Base-by-base conservation (phyloP, 2,888 invertebrate genomes). In the Calameuta pallipes region DNA sequence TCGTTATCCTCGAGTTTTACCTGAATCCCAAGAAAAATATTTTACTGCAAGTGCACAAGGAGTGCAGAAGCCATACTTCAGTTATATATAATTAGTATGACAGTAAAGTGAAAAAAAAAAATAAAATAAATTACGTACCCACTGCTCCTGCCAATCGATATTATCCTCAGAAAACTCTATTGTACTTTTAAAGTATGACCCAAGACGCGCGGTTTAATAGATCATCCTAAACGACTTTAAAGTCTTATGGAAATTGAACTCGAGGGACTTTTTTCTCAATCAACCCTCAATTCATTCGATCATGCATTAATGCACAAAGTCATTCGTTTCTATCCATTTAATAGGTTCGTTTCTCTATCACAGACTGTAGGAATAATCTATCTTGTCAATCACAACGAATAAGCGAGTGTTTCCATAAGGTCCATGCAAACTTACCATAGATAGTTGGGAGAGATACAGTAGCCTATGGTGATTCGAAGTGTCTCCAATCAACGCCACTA, bases 391-490 rank as follows among this genome's bases (percentile, higher is more conserved):
- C 15, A 75, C 15, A 23, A 70, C 75, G 69, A 76, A 80, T 74
- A 77, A 78, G 78, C 76, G 15, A 76, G 37, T 71, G 82, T 82
- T 80, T 73, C 68, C 73, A 76, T 75, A 36, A 78, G 73, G 73
- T 79, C 73, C 90, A 90, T 90, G 90, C 90, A 92, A 91, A 93
- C 93, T 92, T 92, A 93, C 93, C 92, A 93, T 88, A 80, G 92
- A 92, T 85, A 93, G 92, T 92, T 93, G 93, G 82, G 93, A 93
- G 86, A 93, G 92, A 90, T 93, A 93, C 89, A 93, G 93, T 87
- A 93, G 92, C 90, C 92, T 93, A 92, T 93, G 93, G 87, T 93
- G 93, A 90, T 93, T 93, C 91, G 92, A 93, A 90, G 93, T 93
- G 83, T 93, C 93, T 90, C 93, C 93, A 90, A 93, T 92, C 89